Conservation (phyloP, 2,113 vertebrate species). For the Amia ocellicauda region DNA sequence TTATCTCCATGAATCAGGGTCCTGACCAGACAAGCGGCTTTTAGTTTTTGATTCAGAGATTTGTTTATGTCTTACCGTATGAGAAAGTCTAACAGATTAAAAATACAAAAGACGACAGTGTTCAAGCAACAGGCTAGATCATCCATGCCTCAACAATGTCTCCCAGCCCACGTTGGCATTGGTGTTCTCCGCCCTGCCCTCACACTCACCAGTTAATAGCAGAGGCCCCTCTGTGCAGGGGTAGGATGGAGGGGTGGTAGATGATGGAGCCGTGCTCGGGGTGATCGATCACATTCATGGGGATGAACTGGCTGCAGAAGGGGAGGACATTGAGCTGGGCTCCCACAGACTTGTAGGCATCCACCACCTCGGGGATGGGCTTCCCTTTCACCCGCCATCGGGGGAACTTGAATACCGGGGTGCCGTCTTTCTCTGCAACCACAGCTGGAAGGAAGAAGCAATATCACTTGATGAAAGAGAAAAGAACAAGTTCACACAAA, state of each 20-base stretch:
- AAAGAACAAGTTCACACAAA: no score
- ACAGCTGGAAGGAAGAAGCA: slow-evolving; percentile 66
- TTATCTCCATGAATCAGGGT: slow-evolving; percentile 93
- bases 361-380: slow-evolving; percentile 79
- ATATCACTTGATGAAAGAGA: no score
- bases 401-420: slow-evolving; percentile 93
- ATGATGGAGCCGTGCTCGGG: slow-evolving; percentile 92
- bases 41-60: no score
- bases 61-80: no score
- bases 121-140: no score
- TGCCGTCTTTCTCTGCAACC: slow-evolving; percentile 89
- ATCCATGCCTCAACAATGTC: no score
- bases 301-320: slow-evolving; percentile 97
- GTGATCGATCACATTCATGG: slow-evolving; percentile 88
- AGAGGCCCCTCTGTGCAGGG: slow-evolving; percentile 90
- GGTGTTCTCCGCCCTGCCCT: background rate
- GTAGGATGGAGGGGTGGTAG: slow-evolving; percentile 94
- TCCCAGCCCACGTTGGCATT: no score
- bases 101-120: no score
- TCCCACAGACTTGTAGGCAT: slow-evolving; percentile 83
- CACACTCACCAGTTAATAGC: slow-evolving; percentile 91
- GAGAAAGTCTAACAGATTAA: no score
- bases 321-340: slow-evolving; percentile 97
- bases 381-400: slow-evolving; percentile 89
- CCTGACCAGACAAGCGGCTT: slow-evolving; percentile 63